phyloP scores from a whole-genome alignment of 2,113 vertebrate species.

The Corythornis cristatus region DNA sequence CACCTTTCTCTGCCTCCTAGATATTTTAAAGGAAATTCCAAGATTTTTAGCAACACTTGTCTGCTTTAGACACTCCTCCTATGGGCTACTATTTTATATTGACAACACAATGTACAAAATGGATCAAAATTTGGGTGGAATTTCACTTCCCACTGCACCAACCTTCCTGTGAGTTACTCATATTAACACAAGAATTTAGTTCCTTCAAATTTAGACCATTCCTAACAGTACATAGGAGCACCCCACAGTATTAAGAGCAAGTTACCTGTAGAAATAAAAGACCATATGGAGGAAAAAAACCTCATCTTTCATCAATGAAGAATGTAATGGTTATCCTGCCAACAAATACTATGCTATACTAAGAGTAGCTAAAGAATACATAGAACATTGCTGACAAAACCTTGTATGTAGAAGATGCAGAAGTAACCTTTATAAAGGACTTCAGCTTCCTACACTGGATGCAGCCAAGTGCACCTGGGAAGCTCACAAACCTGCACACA shows the following conservation, averaged over 20 bases:
- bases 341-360: neutral
- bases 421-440: neutral
- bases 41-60: neutral
- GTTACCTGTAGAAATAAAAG: neutral
- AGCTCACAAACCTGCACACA: neutral
- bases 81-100: neutral
- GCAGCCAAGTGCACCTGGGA: neutral
- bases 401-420: neutral
- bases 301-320: neutral
- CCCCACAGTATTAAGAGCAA: neutral
- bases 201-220: neutral
- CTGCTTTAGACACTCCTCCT: neutral
- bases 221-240: neutral
- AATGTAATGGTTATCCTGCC: neutral
- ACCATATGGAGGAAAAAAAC: neutral
- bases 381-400: neutral
- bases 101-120: neutral
- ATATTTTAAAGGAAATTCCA: constrained; percentile 3
- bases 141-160: neutral
- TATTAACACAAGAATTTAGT: neutral
- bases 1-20: constrained; percentile 97
- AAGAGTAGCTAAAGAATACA: neutral
- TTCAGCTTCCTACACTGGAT: neutral
- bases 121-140: neutral
- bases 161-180: neutral